phyloP scores from a whole-genome alignment of 2,888 invertebrate species.

The Eristalinus aeneus region DNA sequence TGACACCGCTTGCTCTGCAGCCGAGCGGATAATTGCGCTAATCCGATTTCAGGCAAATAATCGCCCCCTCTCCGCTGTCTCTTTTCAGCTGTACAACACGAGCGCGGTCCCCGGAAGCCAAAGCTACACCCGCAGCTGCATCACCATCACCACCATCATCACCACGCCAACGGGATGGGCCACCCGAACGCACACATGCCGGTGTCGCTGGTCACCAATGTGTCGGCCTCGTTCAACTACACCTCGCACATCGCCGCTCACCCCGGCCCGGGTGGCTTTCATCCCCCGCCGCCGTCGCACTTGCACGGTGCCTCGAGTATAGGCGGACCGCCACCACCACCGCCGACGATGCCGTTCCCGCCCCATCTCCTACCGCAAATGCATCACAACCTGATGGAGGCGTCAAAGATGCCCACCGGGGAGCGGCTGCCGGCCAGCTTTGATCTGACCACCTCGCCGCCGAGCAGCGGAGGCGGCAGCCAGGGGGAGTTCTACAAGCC shows the following conservation, averaged over 20 bases:
- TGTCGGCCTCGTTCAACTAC: conserved; percentile 81
- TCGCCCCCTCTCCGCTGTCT: not conserved
- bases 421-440: conserved; percentile 61
- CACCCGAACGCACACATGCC: conserved; percentile 76
- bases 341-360: conserved; percentile 77
- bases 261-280: conserved; percentile 74
- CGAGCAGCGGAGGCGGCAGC: conserved; percentile 69
- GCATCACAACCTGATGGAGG: conserved; percentile 79
- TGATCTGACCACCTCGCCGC: conserved; percentile 71
- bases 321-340: conserved; percentile 72
- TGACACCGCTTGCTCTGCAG: conserved; percentile 68
- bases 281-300: conserved; percentile 72
- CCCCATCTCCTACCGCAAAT: conserved; percentile 76
- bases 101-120: conserved; percentile 96
- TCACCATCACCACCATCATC: conserved; percentile 78
- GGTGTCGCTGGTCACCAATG: conserved; percentile 80
- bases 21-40: conserved; percentile 80
- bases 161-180: conserved; percentile 73
- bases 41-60: conserved; percentile 80
- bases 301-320: conserved; percentile 73
- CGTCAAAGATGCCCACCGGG: conserved; percentile 77
- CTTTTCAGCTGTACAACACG: conserved; percentile 95
- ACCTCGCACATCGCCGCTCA: conserved; percentile 80
- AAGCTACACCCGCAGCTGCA: conserved; percentile 85
- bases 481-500: conserved; percentile 73